Conservation (phyloP, 2,888 invertebrate genomes). For the Drosophila planitibia region DNA sequence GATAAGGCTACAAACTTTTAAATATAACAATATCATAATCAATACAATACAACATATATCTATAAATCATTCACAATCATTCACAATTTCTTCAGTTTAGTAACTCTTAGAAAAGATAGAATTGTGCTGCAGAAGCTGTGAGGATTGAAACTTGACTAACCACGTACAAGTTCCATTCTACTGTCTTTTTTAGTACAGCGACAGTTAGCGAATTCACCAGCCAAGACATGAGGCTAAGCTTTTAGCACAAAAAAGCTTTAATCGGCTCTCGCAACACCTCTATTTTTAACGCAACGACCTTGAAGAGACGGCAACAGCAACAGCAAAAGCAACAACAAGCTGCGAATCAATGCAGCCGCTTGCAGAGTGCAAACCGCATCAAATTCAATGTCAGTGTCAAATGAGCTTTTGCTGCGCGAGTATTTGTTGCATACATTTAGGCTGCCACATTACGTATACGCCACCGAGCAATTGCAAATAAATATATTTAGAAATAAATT, state of each 20-base stretch:
- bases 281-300: conserved; percentile 54
- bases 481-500: conserved; percentile 38
- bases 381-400: conserved; percentile 74
- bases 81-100: neutral
- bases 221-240: conserved; percentile 4
- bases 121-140: no score
- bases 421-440: conserved; percentile 56
- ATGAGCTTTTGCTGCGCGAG: conserved; percentile 45
- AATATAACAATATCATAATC: neutral
- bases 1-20: neutral
- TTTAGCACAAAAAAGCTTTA: conserved; percentile 36
- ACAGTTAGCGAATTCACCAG: neutral
- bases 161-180: neutral
- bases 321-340: conserved; percentile 14
- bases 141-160: conserved; percentile 9
- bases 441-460: conserved; percentile 60
- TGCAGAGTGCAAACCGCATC: conserved; percentile 25
- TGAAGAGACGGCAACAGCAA: conserved; percentile 46
- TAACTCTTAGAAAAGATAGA: neutral
- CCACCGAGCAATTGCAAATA: conserved; percentile 10
- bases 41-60: neutral
- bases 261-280: conserved; percentile 6
- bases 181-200: conserved; percentile 22
- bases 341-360: conserved; percentile 64
- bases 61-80: neutral